phyloP scores from a whole-genome alignment of 2,113 vertebrate species.

The Mionectes macconnelli region DNA sequence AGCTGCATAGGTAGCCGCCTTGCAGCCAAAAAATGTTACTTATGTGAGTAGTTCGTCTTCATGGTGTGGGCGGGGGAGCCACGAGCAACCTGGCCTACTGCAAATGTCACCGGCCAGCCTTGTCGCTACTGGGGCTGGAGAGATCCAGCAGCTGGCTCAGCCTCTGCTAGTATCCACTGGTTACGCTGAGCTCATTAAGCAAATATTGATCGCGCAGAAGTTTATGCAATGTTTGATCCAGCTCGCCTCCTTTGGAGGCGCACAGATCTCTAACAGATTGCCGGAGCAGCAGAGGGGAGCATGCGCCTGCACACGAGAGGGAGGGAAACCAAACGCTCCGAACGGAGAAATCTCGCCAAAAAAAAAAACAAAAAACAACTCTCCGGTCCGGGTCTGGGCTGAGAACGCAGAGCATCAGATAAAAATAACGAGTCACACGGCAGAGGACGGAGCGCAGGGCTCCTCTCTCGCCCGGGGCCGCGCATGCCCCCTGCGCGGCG shows the following conservation, averaged over 20 bases:
- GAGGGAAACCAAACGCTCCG: constrained; percentile 26
- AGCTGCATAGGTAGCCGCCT: neutral
- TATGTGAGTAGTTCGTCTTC: neutral
- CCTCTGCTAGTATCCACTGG: neutral
- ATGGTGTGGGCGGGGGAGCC: neutral
- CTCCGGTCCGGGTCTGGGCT: constrained; percentile 70
- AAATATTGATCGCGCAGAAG: neutral
- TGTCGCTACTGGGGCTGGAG: neutral
- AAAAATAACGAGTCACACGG: constrained; percentile 88
- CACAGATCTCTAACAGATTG: neutral
- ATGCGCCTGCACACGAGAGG: neutral
- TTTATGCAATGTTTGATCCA: neutral
- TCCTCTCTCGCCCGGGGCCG: constrained; percentile 76
- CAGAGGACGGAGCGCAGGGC: constrained; percentile 77
- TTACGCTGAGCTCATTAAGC: constrained; percentile 4
- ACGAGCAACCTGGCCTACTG: neutral
- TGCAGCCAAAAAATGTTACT: neutral
- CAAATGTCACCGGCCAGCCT: neutral
- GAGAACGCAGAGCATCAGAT: constrained; percentile 82
- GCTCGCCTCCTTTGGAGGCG: neutral
- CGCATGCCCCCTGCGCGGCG: constrained; percentile 68
- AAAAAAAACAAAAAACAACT: no score
- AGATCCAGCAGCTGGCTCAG: constrained; percentile 15
- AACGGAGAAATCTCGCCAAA: constrained; percentile 52
- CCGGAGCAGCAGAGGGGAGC: neutral